A percentile compares a stretch with the other conserved stretches of the same genome.
Conservation (phyloP, 2,113 vertebrate genomes). For the Scolopax mira region DNA sequence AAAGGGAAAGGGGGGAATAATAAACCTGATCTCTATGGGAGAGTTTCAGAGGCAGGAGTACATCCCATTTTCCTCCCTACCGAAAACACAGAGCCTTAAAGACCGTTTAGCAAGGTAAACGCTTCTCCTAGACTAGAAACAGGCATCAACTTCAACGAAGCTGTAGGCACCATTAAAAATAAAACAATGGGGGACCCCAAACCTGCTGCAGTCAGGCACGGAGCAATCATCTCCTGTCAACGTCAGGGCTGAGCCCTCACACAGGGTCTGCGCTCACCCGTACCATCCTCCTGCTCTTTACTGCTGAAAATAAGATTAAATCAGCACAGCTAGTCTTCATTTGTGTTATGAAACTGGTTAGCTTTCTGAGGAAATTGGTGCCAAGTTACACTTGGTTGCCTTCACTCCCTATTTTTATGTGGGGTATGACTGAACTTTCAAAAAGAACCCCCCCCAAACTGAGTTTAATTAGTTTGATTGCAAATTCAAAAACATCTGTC, state of each 20-base stretch:
- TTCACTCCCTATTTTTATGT: neutral
- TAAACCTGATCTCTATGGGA: constrained; percentile 32
- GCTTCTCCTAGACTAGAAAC: neutral
- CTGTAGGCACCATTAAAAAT: neutral
- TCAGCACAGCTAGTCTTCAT: neutral
- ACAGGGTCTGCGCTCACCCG: neutral
- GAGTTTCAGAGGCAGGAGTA: neutral
- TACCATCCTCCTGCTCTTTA: neutral
- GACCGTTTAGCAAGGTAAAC: neutral
- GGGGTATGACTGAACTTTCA: neutral
- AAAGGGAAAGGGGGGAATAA: neutral
- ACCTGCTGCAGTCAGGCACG: neutral
- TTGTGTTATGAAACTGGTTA: neutral
- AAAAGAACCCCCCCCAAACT: neutral
- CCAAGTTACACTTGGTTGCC: neutral
- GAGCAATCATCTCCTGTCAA: neutral
- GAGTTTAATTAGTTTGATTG: neutral
- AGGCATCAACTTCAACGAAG: neutral
- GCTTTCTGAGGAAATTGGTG: neutral
- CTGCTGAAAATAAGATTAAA: neutral
- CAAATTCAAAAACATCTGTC: neutral
- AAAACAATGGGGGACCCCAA: neutral
- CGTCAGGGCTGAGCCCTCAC: fast-evolving
- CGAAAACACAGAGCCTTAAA: neutral
- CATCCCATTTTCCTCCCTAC: neutral